Conservation (phyloP, 2,113 vertebrate genomes). For the Arenaria interpres region DNA sequence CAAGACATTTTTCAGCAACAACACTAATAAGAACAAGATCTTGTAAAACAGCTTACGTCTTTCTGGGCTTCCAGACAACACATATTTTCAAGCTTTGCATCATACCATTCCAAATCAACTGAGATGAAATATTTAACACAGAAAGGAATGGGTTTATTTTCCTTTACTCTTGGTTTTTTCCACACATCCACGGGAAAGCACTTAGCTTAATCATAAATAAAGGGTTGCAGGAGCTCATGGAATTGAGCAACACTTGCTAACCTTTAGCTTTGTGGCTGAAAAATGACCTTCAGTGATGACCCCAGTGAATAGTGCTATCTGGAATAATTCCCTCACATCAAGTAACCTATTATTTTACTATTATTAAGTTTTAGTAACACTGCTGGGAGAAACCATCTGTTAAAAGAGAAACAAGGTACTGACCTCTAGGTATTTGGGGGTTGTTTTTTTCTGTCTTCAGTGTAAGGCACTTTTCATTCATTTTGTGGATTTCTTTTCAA, state of each 20-base stretch:
- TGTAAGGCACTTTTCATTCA: constrained; percentile 25
- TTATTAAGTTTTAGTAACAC: constrained; percentile 58
- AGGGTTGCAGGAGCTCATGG: not conserved
- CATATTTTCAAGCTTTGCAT: constrained; percentile 21
- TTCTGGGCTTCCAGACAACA: constrained; percentile 11
- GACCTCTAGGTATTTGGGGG: not conserved
- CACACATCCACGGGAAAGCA: not conserved
- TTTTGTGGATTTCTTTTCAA: constrained; percentile 40
- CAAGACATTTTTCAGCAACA: not conserved
- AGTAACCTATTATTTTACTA: constrained; percentile 50
- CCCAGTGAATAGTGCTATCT: constrained; percentile 33
- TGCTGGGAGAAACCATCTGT: constrained; percentile 39
- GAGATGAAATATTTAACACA: constrained; percentile 35
- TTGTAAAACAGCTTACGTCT: not conserved
- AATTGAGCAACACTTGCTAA: constrained; percentile 48
- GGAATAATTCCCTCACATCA: constrained; percentile 14
- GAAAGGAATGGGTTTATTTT: constrained; percentile 38
- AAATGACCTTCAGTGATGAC: constrained; percentile 40
- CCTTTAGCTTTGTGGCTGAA: constrained; percentile 38
- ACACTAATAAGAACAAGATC: not conserved
- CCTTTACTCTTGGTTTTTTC: constrained; percentile 36
- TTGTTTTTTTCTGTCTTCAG: constrained; percentile 15
- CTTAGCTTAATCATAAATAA: constrained; percentile 50
- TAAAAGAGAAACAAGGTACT: constrained; percentile 48
- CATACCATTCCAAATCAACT: constrained; percentile 18